Conservation (phyloP, 2,797 vertebrate genomes). For the Sebastes hubbsi region DNA sequence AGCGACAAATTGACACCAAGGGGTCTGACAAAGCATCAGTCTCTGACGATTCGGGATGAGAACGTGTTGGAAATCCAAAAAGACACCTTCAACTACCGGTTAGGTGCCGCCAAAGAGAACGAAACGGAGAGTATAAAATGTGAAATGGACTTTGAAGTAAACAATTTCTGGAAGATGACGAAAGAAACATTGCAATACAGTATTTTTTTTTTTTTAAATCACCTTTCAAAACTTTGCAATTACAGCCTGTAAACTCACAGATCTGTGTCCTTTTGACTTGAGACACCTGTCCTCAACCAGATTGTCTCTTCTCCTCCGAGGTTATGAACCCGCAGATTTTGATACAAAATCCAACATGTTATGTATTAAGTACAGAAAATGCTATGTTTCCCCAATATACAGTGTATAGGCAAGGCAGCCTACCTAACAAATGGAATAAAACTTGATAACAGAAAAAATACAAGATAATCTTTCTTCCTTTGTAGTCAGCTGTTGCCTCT, state of each 20-base stretch:
- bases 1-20: too few relatives aligned
- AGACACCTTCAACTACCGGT: too few relatives aligned
- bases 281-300: background rate
- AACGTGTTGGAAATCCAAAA: too few relatives aligned
- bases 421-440: background rate
- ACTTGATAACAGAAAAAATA: background rate
- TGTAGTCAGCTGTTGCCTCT: background rate
- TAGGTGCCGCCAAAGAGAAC: too few relatives aligned
- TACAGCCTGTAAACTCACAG: background rate
- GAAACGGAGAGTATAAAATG: too few relatives aligned
- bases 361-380: background rate
- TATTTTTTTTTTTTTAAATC: background rate
- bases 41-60: too few relatives aligned
- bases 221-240: background rate
- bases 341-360: background rate
- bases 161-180: background rate
- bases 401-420: background rate
- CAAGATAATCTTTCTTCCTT: background rate
- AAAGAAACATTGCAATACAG: background rate
- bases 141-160: background rate
- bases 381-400: background rate
- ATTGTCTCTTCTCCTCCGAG: background rate
- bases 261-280: background rate
- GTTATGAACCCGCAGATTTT: background rate
- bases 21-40: too few relatives aligned